Evolutionary conservation across 2,797 vertebrate species (phyloP).

Genomic region (Orestias chungarensis): DNA sequence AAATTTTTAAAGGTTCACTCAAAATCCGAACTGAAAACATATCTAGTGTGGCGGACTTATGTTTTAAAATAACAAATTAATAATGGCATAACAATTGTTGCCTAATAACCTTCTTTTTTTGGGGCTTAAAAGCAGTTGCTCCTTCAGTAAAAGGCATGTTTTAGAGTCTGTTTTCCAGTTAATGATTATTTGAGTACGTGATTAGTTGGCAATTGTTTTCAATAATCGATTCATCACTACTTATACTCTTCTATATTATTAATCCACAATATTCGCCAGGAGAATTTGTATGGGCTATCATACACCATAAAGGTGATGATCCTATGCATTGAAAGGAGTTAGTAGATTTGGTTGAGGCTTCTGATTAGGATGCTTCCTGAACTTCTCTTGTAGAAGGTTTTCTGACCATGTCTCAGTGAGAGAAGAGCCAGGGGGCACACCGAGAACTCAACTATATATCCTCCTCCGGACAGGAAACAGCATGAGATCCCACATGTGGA

Average conservation of each 20-base stretch:
- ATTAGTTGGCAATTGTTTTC: too few species aligned
- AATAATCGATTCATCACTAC: too few species aligned
- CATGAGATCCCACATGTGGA: not conserved
- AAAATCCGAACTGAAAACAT: too few species aligned
- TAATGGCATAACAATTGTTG: too few species aligned
- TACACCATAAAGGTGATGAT: not conserved
- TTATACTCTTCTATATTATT: not conserved
- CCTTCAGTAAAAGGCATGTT: too few species aligned
- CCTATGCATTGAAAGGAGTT: slow-evolving; percentile 2
- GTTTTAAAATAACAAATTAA: too few species aligned
- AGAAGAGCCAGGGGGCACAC: not conserved
- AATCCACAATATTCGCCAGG: not conserved
- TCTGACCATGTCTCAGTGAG: not conserved
- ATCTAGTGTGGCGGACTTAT: too few species aligned
- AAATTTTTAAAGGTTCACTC: too few species aligned
- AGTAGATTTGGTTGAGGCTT: not conserved
- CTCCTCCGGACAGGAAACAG: not conserved
- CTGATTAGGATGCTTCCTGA: slow-evolving; percentile 6
- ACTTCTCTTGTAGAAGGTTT: not conserved
- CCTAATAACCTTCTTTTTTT: too few species aligned
- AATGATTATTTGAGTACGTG: too few species aligned
- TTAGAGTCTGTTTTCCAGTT: too few species aligned
- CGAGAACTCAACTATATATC: not conserved
- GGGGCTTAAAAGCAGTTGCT: too few species aligned
- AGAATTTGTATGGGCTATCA: not conserved